phyloP scores from a whole-genome alignment of 2,888 invertebrate genomes.

The Panorpa germanica region DNA sequence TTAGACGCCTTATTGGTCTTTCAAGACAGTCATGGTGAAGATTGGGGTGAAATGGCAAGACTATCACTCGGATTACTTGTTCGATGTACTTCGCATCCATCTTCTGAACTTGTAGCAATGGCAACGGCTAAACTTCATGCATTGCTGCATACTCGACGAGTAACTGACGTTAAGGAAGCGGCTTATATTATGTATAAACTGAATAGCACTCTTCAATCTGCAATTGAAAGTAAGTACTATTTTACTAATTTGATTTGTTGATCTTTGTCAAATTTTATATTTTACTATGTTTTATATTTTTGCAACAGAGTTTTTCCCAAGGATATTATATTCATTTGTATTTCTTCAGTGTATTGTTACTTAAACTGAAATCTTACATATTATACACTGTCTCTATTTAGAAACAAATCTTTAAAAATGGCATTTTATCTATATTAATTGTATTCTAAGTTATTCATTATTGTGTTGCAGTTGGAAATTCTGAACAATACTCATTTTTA shows the following conservation, averaged over 20 bases:
- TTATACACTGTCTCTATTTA: background rate
- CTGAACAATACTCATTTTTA: slow-evolving; percentile 37
- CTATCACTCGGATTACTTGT: slow-evolving; percentile 26
- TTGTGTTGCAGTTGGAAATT: slow-evolving; percentile 22
- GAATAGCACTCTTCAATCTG: slow-evolving; percentile 24
- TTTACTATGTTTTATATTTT: background rate
- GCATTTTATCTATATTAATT: too few relatives aligned
- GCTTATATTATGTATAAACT: slow-evolving; percentile 30
- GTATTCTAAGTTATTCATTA: slow-evolving; percentile 5
- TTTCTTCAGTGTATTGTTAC: background rate
- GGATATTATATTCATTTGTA: background rate
- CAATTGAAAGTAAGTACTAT: slow-evolving; percentile 23
- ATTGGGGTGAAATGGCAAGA: slow-evolving; percentile 36
- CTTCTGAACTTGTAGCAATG: slow-evolving; percentile 34
- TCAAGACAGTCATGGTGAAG: slow-evolving; percentile 27
- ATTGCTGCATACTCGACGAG: slow-evolving; percentile 32
- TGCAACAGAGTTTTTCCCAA: slow-evolving; percentile 3
- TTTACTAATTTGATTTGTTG: background rate
- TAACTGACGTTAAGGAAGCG: slow-evolving; percentile 31
- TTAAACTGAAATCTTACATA: background rate
- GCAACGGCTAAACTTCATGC: slow-evolving; percentile 38
- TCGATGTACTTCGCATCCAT: slow-evolving; percentile 26
- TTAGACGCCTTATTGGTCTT: slow-evolving; percentile 33
- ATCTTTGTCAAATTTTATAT: background rate
- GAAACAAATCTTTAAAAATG: too few relatives aligned